Base-by-base conservation (phyloP, 2,113 vertebrate genomes). In the Myotis yumanensis region DNA sequence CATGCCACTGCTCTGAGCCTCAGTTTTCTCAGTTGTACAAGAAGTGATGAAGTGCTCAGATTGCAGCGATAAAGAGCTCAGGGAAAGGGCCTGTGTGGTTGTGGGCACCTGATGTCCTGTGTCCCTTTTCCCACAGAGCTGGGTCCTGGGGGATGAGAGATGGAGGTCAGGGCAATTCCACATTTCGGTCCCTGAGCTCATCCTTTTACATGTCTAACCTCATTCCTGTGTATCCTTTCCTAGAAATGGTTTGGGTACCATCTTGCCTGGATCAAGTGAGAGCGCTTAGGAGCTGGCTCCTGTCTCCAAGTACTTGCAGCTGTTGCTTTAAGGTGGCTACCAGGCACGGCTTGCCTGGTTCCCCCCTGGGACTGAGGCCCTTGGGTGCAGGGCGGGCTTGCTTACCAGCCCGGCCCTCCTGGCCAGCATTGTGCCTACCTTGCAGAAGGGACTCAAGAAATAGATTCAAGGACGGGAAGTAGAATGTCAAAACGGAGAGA, bases 401-500 rank as follows among this genome's bases (percentile, higher is more conserved):
- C n/a, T 69, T 20, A 2, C 22, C n/a, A 23, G n/a, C 12, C 35
- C 22, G 1, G 32, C 40, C 37, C 73, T 64, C 11, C 10, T 1
- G 32, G 71, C 46, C 32, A 68, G 46, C 40, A 3, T 17, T 15
- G 40, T n/a, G 28, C 11, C 77, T 69, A 51, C 83, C 54, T 90
- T 91, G 51, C 52, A 35, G 86, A 30, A 30, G n/a, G 69, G 12
- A 59, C 25, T 94, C 35, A 69, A 92, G 87, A 92, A 87, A 86
- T 72, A 85, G 90, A 86, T 75, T 90, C 73, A 75, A 96, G 94
- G 92, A 91, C 1, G 1, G 88, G 88, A 95, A 95, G 37, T 32
- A 88, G 73, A 89, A 92, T 14, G 89, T 89, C 92, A 93, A 79
- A 93, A 51, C 88, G 16, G 86, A 92, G 90, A 94, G 90, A 92